These are phyloP conservation scores for Lepus europaeus DNA, from an alignment of 2,113 vertebrate genomes.

Conservation along the genomic window DNA sequence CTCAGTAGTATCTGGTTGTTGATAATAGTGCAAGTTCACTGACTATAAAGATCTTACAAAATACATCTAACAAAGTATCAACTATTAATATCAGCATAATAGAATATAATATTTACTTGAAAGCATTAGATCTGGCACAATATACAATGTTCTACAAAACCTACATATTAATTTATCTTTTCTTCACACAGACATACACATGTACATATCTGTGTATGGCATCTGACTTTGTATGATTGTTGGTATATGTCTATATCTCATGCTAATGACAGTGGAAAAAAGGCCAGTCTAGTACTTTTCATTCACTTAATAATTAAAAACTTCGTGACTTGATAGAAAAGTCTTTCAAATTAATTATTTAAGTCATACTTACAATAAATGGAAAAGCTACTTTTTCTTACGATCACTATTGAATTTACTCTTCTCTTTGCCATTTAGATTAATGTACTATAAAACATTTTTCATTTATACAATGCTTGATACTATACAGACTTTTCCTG, in stretches of 20 bases:
- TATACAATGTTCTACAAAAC: background rate
- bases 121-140: background rate
- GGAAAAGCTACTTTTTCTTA: slow-evolving; percentile 31
- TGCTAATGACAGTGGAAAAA: background rate
- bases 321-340: background rate
- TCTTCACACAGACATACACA: background rate
- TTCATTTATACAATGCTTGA: background rate
- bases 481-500: background rate
- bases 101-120: background rate
- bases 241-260: background rate
- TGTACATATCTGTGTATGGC: background rate
- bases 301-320: slow-evolving; percentile 47
- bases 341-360: slow-evolving; percentile 55
- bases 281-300: background rate
- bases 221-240: background rate
- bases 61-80: background rate
- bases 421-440: slow-evolving; percentile 10
- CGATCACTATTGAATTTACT: slow-evolving; percentile 35
- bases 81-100: background rate
- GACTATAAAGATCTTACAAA: background rate
- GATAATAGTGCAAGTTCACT: background rate
- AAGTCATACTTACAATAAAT: slow-evolving; percentile 42
- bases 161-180: background rate
- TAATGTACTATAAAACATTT: background rate
- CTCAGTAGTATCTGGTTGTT: background rate